Base-by-base conservation (phyloP, 2,888 invertebrate genomes). In the Callinectes sapidus region DNA sequence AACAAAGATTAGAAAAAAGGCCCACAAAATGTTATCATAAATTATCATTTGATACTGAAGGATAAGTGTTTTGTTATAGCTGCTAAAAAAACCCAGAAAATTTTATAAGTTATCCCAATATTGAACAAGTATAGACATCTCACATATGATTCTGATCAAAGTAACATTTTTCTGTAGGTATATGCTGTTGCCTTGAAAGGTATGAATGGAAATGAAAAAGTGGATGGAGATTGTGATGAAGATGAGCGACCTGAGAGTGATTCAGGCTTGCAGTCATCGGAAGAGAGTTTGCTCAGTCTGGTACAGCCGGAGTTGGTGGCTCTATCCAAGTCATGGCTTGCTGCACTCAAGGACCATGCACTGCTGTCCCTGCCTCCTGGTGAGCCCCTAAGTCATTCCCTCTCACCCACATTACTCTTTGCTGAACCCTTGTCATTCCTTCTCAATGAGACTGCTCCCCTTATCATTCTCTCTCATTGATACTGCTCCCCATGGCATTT, bases 261-360 rank as follows among this genome's bases (percentile, higher is more conserved):
- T 95, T 97, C 97, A 95, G 90, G 48, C 39, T 18, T 39, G 5
- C 92, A 90, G 28, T 32, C 97, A 97, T 95, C 97, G 97, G 91
- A 94, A 89, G 95, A 96, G 94, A 96, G 96, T 96, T 96, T 99
- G 87, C 96, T 99, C 94, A 98, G 97, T 94, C 96, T 99, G 92
- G 99, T 99, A 0, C 98, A 98, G 95, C 99, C 99, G 0, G 99
- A 99, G 96, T 96, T 99, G 95, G 97, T 97, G 94, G 98, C 98
- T 95, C 97, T 99, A 93, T 98, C 99, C 18, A 97, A 98, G 95
- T 98, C 99, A 96, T 99, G 99, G 99, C 96, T 99, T 94, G 98
- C 98, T 0, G 99, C 99, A 0, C 96, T 99, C 95, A 97, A 97
- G 95, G 99, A 99, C 96, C 98, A 99, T 95, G 99, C 99, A 0